Evolutionary conservation across 2,797 vertebrate genomes (phyloP).

Genomic region (Chaenodraco wilsoni): DNA sequence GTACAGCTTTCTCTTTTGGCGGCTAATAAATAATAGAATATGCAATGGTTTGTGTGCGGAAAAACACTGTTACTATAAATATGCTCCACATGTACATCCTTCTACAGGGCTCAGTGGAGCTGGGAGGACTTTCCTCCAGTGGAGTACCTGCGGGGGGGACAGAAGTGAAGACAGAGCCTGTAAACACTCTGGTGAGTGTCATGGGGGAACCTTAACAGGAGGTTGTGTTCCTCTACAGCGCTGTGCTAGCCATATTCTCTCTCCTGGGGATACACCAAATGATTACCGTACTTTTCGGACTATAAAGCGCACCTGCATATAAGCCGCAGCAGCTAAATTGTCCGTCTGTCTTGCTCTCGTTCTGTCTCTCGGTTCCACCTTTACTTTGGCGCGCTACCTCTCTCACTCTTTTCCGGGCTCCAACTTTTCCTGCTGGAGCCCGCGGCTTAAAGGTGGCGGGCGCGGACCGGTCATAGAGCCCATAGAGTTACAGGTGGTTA

Average conservation of each 20-base stretch:
- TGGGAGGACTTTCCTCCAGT: constrained; percentile 85
- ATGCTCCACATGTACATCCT: background rate
- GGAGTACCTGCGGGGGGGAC: constrained; percentile 76
- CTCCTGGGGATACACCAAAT: background rate
- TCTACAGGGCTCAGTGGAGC: constrained; percentile 90
- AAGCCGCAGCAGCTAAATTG: no score
- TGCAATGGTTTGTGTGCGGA: background rate
- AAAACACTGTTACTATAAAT: background rate
- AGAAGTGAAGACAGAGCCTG: constrained; percentile 85
- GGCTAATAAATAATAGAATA: background rate
- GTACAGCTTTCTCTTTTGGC: background rate
- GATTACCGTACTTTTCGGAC: background rate
- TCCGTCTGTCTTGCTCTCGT: no score
- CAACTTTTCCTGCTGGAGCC: no score
- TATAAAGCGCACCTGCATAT: no score
- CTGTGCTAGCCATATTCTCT: background rate
- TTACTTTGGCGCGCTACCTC: no score
- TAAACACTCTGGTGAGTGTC: constrained; percentile 67
- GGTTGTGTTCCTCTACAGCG: background rate
- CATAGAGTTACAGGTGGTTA: no score
- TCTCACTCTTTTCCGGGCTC: no score
- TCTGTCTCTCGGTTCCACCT: no score
- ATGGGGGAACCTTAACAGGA: background rate
- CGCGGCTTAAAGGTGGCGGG: no score
- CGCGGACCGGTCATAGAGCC: no score